These are phyloP conservation scores for Meloe dianella DNA, from an alignment of 2,888 invertebrate genomes.

Conservation along the genomic window DNA sequence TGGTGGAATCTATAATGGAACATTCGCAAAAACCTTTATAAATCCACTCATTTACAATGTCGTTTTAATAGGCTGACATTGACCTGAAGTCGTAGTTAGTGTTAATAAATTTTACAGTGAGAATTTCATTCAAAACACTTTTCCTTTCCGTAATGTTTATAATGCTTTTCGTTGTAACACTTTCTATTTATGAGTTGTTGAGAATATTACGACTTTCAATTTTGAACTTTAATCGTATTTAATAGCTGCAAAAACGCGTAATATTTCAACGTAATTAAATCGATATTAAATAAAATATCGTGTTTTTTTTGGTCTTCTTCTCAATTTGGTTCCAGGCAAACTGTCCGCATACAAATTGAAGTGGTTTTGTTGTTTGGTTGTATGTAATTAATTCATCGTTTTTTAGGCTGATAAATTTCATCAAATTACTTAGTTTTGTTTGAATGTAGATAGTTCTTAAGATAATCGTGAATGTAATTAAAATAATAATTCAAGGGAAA, in stretches of 20 bases:
- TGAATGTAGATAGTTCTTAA: background rate
- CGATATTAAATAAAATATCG: background rate
- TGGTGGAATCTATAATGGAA: background rate
- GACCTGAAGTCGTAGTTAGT: background rate
- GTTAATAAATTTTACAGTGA: conserved; percentile 2
- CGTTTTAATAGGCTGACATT: background rate
- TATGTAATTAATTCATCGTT: background rate
- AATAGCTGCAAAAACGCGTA: background rate
- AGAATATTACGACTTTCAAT: background rate
- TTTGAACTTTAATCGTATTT: background rate
- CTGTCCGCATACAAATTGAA: too few relatives aligned
- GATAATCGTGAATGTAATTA: background rate
- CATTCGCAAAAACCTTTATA: background rate
- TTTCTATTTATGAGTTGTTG: conserved; percentile 6
- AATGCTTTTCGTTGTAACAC: conserved; percentile 4
- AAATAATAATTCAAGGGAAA: background rate
- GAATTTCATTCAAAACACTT: conserved; percentile 6
- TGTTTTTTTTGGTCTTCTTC: too few relatives aligned
- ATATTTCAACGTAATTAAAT: background rate
- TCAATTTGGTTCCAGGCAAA: too few relatives aligned
- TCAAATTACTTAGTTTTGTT: background rate
- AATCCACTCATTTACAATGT: background rate
- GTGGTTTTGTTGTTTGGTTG: background rate
- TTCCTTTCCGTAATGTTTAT: conserved; percentile 3
- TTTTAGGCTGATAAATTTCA: background rate